phyloP scores from a whole-genome alignment of 2,797 vertebrate genomes.

The Sparidentex hasta region DNA sequence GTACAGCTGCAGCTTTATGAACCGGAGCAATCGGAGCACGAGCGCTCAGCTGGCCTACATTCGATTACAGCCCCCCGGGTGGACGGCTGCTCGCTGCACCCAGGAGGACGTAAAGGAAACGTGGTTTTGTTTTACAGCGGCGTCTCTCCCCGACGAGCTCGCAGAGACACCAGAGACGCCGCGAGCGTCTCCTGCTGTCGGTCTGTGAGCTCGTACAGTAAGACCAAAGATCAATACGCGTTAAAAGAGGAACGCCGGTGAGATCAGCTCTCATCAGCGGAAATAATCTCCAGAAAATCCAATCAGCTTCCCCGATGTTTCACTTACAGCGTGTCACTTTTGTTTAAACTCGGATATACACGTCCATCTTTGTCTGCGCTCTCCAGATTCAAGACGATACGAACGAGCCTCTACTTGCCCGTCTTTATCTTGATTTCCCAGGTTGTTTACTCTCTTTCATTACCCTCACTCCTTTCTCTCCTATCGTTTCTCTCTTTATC shows the following conservation, averaged over 20 bases:
- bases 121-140: constrained; percentile 32
- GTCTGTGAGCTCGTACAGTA: background rate
- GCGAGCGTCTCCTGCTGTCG: too few relatives aligned
- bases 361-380: constrained; percentile 15
- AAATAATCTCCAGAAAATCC: constrained; percentile 40
- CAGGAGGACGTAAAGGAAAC: constrained; percentile 14
- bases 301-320: constrained; percentile 21
- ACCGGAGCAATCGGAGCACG: background rate
- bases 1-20: constrained; percentile 22
- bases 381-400: constrained; percentile 35
- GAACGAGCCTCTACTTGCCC: constrained; percentile 15
- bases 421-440: constrained; percentile 15
- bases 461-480: constrained; percentile 1
- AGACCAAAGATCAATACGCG: constrained; percentile 27
- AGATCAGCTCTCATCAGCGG: constrained; percentile 30
- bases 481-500: constrained; percentile 31
- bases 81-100: constrained; percentile 30
- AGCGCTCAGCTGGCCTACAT: constrained; percentile 38
- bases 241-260: constrained; percentile 42
- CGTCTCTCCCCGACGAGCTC: constrained; percentile 31
- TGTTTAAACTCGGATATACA: constrained; percentile 15
- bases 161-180: constrained; percentile 27
- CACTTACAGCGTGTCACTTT: background rate
- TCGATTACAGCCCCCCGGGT: constrained; percentile 27
- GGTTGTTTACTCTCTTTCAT: constrained; percentile 20